Conservation (phyloP, 2,113 vertebrate genomes). For the Carassius gibelio region DNA sequence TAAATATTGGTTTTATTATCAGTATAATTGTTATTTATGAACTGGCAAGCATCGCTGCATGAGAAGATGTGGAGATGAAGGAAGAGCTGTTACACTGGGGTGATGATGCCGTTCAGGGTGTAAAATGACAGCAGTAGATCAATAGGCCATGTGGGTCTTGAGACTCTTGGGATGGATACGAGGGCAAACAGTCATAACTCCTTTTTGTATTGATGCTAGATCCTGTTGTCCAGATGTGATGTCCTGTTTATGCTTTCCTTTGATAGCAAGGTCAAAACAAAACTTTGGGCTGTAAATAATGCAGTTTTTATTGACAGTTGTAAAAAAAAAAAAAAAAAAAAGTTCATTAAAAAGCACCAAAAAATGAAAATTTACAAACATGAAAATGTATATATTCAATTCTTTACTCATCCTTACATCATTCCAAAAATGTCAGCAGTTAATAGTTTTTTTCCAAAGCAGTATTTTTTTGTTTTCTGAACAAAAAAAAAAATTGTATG, state of each 20-base stretch:
- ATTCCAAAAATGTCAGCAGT: not conserved
- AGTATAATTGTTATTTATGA: conserved; percentile 63
- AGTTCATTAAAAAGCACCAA: not conserved
- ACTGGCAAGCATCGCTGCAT: conserved; percentile 30
- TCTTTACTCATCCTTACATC: not conserved
- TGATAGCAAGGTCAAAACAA: conserved; percentile 24
- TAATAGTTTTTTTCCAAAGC: not conserved
- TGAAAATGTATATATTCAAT: not conserved
- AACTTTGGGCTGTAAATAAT: not conserved
- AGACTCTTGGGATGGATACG: conserved; percentile 28
- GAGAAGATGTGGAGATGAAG: conserved; percentile 53
- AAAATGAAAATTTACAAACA: not conserved
- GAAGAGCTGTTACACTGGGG: conserved; percentile 51
- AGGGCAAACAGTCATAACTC: conserved; percentile 30
- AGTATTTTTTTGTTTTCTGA: not conserved
- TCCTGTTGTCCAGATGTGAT: conserved; percentile 16
- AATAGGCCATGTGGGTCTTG: conserved; percentile 27
- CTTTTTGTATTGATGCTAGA: not conserved
- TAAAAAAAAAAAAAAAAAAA: not conserved
- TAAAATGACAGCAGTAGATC: conserved; percentile 53
- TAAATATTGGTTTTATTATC: conserved; percentile 64
- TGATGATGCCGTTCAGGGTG: conserved; percentile 56
- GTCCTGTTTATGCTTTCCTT: conserved; percentile 9
- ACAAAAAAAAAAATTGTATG: not conserved
- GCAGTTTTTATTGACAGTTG: not conserved